Evolutionary conservation across 2,113 vertebrate genomes (phyloP).

Genomic region (Nerophis lumbriciformis): DNA sequence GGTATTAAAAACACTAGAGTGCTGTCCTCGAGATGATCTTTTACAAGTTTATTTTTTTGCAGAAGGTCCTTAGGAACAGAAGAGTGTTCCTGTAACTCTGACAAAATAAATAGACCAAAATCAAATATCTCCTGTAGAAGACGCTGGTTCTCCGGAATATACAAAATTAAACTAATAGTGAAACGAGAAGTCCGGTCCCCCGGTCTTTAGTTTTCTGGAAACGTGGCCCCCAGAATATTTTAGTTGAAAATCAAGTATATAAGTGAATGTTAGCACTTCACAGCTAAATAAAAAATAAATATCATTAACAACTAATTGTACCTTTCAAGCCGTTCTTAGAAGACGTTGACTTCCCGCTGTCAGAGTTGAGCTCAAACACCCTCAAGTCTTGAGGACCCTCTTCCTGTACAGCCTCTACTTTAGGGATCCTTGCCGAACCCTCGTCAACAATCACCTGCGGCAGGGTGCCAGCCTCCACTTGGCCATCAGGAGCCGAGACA

Average conservation of each 20-base stretch:
- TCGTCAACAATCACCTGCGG: conserved; percentile 26
- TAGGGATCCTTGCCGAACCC: conserved; percentile 31
- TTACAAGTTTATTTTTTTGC: too few species aligned
- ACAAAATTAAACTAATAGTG: too few species aligned
- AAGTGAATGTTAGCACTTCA: neutral
- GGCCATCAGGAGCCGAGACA: conserved; percentile 11
- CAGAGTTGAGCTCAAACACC: conserved; percentile 95
- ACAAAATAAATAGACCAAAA: too few species aligned
- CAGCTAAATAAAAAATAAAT: neutral
- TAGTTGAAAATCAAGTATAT: conserved; percentile 19
- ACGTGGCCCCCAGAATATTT: neutral
- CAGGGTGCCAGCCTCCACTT: conserved; percentile 20
- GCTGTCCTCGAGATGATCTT: too few species aligned
- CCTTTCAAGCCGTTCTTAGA: conserved; percentile 98
- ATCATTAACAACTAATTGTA: conserved; percentile 37
- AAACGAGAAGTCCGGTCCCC: too few species aligned
- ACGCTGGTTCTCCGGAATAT: too few species aligned
- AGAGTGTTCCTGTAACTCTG: too few species aligned
- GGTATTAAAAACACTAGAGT: too few species aligned
- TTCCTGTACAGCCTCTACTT: conserved; percentile 76
- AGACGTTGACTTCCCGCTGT: conserved; percentile 95
- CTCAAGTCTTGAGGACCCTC: conserved; percentile 85
- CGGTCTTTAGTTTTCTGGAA: too few species aligned
- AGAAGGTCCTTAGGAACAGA: too few species aligned
- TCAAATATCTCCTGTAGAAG: too few species aligned